phyloP scores from a whole-genome alignment of 2,888 invertebrate species.

The Elgonia sp. region DNA sequence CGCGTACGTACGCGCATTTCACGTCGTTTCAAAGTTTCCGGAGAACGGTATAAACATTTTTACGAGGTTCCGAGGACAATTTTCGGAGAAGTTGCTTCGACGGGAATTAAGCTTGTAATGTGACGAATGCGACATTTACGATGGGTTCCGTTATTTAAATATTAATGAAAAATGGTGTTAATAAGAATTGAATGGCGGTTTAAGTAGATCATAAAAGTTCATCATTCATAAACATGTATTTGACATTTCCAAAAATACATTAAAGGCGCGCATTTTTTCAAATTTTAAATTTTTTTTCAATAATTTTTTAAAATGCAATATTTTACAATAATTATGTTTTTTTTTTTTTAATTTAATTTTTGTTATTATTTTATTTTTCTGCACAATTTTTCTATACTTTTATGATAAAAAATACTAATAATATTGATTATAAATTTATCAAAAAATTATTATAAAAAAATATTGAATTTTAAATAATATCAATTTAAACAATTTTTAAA shows the following conservation, averaged over 20 bases:
- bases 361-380: no score
- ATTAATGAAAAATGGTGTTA: slow-evolving; percentile 47
- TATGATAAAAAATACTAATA: no score
- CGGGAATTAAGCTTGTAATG: slow-evolving; percentile 44
- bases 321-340: no score
- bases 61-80: slow-evolving; percentile 60
- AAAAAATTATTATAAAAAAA: no score
- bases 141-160: slow-evolving; percentile 47
- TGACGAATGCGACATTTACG: slow-evolving; percentile 44
- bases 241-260: not conserved
- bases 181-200: slow-evolving; percentile 28
- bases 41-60: slow-evolving; percentile 64
- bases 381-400: no score
- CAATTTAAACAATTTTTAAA: no score
- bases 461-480: no score
- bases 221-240: not conserved
- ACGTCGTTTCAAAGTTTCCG: slow-evolving; percentile 59
- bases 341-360: no score
- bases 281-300: no score
- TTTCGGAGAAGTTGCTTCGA: slow-evolving; percentile 52
- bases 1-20: slow-evolving; percentile 25
- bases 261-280: no score
- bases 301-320: no score
- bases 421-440: no score
- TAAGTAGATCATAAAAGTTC: slow-evolving; percentile 17